Evolutionary conservation across 2,113 vertebrate species (phyloP), one percentile per base, ranked within the genome.

Genomic region (Coreoperca whiteheadi): DNA sequence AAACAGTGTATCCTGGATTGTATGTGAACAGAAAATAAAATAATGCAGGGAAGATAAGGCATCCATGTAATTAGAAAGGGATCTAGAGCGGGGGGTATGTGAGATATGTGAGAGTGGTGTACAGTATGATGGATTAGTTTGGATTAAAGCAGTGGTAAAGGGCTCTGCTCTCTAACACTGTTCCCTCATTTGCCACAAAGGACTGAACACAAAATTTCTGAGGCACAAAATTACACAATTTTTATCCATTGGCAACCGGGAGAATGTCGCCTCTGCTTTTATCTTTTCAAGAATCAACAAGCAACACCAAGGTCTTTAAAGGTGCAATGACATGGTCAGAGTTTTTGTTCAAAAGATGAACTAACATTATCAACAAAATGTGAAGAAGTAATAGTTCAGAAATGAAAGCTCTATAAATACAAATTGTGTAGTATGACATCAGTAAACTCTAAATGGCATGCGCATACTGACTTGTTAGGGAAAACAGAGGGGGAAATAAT

Each of bases 81-180:
- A 75, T 84, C 63, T 59, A 30, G 48, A 41, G 61, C 0, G 16
- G 25, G 46, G 25, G 60, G 51, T 69, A 28, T 59, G 66, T 65
- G 54, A 54, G 83, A 67, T 71, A 48, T 81, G 46, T 54, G 79
- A 79, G 72, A 65, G 63, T 50, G 51, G 8, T 80, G 83, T 73
- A 79, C 76, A 88, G 83, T 77, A 54, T 12, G 41, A 74, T 12
- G 89, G 86, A 87, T 92, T 90, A 88, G 37, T 82, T 20, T 39
- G 80, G 91, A 91, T 91, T 93, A 89, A 85, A 82, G 53, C 43
- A 66, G 65, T 32, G 65, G 78, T 80, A 46, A 74, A 85, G 71
- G 66, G n/a, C 46, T 81, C 16, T 59, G 73, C 85, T 89, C 81
- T 83, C 73, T 79, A 67, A 83, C 85, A 81, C 70, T 39, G 65